phyloP scores from a whole-genome alignment of 2,888 invertebrate genomes.

The Lacanobia wlatinum region DNA sequence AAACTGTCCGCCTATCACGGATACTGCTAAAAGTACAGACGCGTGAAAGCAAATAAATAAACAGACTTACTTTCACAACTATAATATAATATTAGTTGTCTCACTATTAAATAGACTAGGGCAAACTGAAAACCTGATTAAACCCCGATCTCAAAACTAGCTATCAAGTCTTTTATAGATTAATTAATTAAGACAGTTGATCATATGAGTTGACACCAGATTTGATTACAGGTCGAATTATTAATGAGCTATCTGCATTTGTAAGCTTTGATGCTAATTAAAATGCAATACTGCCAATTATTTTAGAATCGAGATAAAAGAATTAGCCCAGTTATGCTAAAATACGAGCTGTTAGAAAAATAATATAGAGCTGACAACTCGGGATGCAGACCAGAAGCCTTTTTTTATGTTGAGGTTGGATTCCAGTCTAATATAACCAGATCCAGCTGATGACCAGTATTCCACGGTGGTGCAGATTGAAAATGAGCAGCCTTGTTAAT shows the following conservation, averaged over 20 bases:
- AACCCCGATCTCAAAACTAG: background rate
- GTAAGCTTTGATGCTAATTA: no score
- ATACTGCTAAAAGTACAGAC: slow-evolving; percentile 1
- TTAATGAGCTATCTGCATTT: background rate
- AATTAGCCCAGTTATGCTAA: no score
- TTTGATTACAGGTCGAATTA: slow-evolving; percentile 1
- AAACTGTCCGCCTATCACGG: slow-evolving; percentile 9
- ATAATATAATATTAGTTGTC: background rate
- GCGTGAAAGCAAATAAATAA: slow-evolving; percentile 35
- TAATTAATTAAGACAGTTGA: slow-evolving; percentile 24
- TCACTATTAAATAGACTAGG: background rate
- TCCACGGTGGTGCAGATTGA: no score
- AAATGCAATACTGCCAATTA: no score
- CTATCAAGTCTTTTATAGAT: background rate
- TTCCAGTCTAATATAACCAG: no score
- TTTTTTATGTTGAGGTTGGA: no score
- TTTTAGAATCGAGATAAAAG: no score
- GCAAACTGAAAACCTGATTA: slow-evolving; percentile 8
- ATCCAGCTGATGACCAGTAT: no score
- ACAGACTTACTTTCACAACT: slow-evolving; percentile 25
- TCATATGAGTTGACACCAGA: background rate
- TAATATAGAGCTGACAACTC: no score
- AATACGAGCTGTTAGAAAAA: no score
- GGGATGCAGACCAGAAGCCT: no score
- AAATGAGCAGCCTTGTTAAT: no score